These are phyloP conservation scores for Apotomis betuletana DNA, from an alignment of 2,888 invertebrate genomes.

Conservation along the genomic window DNA sequence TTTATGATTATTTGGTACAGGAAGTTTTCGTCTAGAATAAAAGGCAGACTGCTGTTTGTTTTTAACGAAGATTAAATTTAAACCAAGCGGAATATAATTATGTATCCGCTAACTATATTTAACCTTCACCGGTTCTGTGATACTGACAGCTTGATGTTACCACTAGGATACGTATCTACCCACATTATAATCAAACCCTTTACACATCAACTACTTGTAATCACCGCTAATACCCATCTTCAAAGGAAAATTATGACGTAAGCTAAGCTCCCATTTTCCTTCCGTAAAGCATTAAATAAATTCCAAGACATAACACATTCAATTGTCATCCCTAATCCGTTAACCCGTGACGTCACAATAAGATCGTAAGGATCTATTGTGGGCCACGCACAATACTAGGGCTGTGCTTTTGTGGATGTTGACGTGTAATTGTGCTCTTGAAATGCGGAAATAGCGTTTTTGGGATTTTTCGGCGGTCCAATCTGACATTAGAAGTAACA, in stretches of 20 bases:
- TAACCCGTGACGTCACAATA: conserved; percentile 38
- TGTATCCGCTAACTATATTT: background rate
- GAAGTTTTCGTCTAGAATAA: too few species aligned
- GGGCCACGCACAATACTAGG: conserved; percentile 30
- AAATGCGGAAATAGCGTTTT: conserved; percentile 13
- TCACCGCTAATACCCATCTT: background rate
- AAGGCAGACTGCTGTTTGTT: too few species aligned
- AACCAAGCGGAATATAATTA: too few species aligned
- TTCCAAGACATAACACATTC: conserved; percentile 40
- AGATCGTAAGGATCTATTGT: conserved; percentile 32
- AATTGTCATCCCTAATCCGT: conserved; percentile 41
- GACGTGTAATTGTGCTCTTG: conserved; percentile 20
- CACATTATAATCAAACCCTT: too few species aligned
- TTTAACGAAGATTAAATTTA: too few species aligned
- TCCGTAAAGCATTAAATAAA: conserved; percentile 35
- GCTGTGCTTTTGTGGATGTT: conserved; percentile 34
- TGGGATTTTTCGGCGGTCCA: conserved; percentile 1
- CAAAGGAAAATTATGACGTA: background rate
- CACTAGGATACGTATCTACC: too few species aligned
- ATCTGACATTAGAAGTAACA: background rate
- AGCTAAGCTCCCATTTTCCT: conserved; percentile 18
- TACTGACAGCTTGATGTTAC: background rate
- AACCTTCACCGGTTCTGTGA: background rate
- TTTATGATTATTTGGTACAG: too few species aligned
- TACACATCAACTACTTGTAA: too few species aligned